Conservation (phyloP, 2,113 vertebrate genomes). For the Gambusia holbrooki region DNA sequence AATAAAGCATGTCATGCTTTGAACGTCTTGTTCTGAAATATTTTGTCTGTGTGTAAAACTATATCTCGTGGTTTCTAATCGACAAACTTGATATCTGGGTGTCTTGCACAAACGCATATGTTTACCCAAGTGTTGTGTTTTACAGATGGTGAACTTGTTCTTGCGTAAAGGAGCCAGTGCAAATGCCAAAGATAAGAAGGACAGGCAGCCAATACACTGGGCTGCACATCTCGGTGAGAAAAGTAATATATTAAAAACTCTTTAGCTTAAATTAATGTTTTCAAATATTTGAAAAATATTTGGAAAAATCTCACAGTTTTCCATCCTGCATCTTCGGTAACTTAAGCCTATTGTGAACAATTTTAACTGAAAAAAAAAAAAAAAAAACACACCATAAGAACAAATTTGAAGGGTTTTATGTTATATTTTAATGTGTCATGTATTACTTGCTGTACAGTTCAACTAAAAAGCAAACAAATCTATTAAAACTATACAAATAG, state of each 20-base stretch:
- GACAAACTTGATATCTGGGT: background rate
- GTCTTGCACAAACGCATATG: background rate
- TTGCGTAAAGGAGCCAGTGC: conserved; percentile 90
- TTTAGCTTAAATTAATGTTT: background rate
- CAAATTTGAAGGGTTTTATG: no score
- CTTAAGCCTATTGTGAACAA: no score
- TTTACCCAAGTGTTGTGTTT: background rate
- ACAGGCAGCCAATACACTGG: conserved; percentile 93
- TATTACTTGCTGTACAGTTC: no score
- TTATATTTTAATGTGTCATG: no score
- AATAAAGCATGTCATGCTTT: background rate
- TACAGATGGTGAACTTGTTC: conserved; percentile 91
- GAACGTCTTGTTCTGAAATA: background rate
- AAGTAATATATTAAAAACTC: background rate
- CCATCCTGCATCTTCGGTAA: no score
- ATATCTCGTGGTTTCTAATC: background rate
- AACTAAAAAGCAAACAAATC: no score
- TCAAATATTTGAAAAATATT: background rate
- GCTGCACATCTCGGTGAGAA: conserved; percentile 90
- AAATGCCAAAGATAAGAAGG: conserved; percentile 90
- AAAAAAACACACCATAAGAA: no score
- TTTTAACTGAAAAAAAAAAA: no score
- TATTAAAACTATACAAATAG: no score
- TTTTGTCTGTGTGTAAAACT: background rate
- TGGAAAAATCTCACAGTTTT: no score